A percentile compares a stretch with the other conserved stretches of the same genome.
Conservation (phyloP, 2,888 invertebrate genomes). For the Heliconius cydno region DNA sequence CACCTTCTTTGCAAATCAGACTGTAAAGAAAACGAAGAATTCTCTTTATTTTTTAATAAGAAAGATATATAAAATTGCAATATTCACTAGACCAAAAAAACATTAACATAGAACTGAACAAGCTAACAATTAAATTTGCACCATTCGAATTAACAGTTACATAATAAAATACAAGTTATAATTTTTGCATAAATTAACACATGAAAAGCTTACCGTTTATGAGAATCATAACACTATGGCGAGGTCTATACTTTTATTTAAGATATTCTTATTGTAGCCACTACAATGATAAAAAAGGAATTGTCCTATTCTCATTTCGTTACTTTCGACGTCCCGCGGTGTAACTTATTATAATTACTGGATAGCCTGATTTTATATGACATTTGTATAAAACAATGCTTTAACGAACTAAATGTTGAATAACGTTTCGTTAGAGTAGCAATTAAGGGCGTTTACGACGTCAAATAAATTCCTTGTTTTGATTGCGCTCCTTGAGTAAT, state of each 20-base stretch:
- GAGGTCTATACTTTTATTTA: slow-evolving; percentile 3
- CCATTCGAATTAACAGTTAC: slow-evolving; percentile 5
- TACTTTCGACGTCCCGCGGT: slow-evolving; percentile 39
- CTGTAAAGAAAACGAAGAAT: neutral
- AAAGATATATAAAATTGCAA: neutral
- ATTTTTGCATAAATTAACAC: slow-evolving; percentile 63
- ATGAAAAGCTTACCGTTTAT: slow-evolving; percentile 55
- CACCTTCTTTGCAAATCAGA: neutral
- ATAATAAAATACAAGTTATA: slow-evolving; percentile 1
- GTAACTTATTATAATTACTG: slow-evolving; percentile 62
- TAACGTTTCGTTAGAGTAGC: slow-evolving; percentile 24
- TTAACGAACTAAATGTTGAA: slow-evolving; percentile 45
- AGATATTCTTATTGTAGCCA: slow-evolving; percentile 32
- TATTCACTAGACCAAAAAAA: neutral
- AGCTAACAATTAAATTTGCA: slow-evolving; percentile 6
- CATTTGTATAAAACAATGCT: slow-evolving; percentile 56
- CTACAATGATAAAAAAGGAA: slow-evolving; percentile 35
- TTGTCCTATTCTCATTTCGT: slow-evolving; percentile 18
- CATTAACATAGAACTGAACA: neutral
- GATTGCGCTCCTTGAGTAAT: slow-evolving; percentile 26
- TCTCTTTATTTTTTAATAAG: neutral
- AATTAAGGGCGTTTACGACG: slow-evolving; percentile 35
- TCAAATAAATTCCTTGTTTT: slow-evolving; percentile 37
- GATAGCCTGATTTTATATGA: slow-evolving; percentile 51
- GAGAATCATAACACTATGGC: slow-evolving; percentile 70